phyloP scores from a whole-genome alignment of 2,797 vertebrate species.

The Threskiornis aethiopicus region DNA sequence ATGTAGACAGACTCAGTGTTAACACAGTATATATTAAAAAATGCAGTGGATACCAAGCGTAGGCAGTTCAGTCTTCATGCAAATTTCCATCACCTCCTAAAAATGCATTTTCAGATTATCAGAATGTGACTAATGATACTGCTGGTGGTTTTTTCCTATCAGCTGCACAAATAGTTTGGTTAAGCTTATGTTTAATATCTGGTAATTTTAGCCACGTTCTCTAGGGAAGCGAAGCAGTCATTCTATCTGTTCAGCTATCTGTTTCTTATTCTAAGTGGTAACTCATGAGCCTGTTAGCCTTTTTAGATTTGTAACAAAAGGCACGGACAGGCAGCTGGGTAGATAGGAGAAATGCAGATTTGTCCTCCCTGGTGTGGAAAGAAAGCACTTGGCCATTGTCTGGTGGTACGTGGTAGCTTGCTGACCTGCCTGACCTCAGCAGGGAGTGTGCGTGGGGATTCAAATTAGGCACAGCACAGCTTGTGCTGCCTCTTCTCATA shows the following conservation, averaged over 20 bases:
- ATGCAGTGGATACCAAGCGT: neutral
- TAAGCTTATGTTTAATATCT: neutral
- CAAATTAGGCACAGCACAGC: neutral
- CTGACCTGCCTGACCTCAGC: neutral
- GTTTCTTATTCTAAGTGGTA: neutral
- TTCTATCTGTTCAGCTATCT: neutral
- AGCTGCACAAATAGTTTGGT: neutral
- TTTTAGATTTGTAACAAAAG: neutral
- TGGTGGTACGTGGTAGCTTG: neutral
- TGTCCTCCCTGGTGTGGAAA: neutral
- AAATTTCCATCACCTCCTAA: neutral
- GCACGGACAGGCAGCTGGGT: neutral
- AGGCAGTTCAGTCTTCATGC: neutral
- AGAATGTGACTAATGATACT: neutral
- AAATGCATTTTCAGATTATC: neutral
- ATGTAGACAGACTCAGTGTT: neutral
- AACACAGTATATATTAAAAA: neutral
- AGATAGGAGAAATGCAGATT: neutral
- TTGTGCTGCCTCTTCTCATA: neutral
- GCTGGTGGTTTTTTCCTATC: neutral
- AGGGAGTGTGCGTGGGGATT: neutral
- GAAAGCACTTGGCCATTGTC: neutral
- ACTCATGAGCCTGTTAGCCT: neutral
- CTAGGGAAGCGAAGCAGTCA: neutral
- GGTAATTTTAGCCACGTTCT: neutral